Conservation (phyloP, 2,888 invertebrate species). For the Caenorhabditis sp. region DNA sequence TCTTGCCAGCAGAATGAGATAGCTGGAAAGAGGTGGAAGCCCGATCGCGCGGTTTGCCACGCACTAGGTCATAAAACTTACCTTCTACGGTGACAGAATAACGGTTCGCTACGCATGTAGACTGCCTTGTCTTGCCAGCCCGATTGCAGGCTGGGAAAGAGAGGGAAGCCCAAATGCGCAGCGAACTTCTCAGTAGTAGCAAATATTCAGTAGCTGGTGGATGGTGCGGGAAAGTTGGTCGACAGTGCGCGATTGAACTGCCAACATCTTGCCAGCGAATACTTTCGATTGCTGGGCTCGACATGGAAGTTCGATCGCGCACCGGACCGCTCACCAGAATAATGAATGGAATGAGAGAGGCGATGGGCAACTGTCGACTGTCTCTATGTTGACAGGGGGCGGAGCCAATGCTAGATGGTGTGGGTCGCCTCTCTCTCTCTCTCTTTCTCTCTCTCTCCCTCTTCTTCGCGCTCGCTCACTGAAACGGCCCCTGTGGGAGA, state of each 20-base stretch:
- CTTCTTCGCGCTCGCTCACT: neutral
- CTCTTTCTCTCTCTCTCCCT: slow-evolving; percentile 1
- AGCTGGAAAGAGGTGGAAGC: slow-evolving; percentile 45
- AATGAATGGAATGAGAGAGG: slow-evolving; percentile 31
- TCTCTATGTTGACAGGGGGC: slow-evolving; percentile 43
- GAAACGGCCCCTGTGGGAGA: neutral
- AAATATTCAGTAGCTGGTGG: slow-evolving; percentile 5
- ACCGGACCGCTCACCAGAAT: slow-evolving; percentile 44
- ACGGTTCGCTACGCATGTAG: slow-evolving; percentile 10
- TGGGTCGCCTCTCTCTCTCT: slow-evolving; percentile 10
- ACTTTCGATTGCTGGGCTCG: slow-evolving; percentile 33
- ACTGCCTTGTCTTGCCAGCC: slow-evolving; percentile 41
- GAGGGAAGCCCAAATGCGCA: slow-evolving; percentile 18
- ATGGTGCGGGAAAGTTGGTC: slow-evolving; percentile 6
- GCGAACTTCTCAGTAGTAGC: neutral
- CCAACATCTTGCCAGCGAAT: slow-evolving; percentile 51
- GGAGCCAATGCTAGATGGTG: slow-evolving; percentile 35
- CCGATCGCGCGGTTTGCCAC: slow-evolving; percentile 2
- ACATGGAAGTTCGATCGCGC: slow-evolving; percentile 34
- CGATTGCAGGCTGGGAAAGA: slow-evolving; percentile 15
- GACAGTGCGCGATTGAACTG: slow-evolving; percentile 32
- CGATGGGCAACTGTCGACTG: slow-evolving; percentile 34
- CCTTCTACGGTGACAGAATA: slow-evolving; percentile 1
- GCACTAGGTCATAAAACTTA: slow-evolving; percentile 10
- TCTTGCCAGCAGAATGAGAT: slow-evolving; percentile 35